Percentiles rank a stretch among this genome's conserved stretches.
These are phyloP conservation scores for Aegotheles bennettii DNA, from an alignment of 2,113 vertebrate genomes.

Conservation along the genomic window DNA sequence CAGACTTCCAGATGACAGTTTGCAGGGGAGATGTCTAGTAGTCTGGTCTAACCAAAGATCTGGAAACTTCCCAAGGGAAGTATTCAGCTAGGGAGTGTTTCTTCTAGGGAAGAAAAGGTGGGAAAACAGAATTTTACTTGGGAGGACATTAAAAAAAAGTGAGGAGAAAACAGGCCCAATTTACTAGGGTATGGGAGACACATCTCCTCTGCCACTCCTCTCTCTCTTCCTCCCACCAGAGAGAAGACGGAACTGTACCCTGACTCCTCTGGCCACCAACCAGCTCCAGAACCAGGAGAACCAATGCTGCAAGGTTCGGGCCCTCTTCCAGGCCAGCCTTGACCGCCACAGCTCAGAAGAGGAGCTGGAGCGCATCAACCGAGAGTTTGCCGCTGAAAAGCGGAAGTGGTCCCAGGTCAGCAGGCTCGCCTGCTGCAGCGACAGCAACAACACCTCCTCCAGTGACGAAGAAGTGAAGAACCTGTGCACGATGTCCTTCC, in stretches of 20 bases:
- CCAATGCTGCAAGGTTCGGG: conserved; percentile 78
- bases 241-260: conserved; percentile 80
- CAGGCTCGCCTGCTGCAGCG: conserved; percentile 62
- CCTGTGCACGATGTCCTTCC: conserved; percentile 72
- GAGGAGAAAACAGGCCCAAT: background rate
- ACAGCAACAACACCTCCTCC: conserved; percentile 80
- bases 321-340: conserved; percentile 81
- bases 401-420: conserved; percentile 82
- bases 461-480: conserved; percentile 91
- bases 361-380: conserved; percentile 86
- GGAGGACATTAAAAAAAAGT: background rate
- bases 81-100: background rate
- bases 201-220: background rate
- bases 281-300: conserved; percentile 88
- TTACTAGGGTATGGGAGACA: background rate
- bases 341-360: conserved; percentile 90
- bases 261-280: conserved; percentile 85
- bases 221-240: conserved; percentile 67
- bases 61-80: background rate
- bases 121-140: background rate
- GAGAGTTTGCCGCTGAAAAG: conserved; percentile 74
- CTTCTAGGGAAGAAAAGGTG: background rate
- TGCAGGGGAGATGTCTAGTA: background rate
- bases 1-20: background rate
- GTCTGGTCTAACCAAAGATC: background rate